Base-by-base conservation (phyloP, 2,113 vertebrate genomes). In the Axis porcinus region DNA sequence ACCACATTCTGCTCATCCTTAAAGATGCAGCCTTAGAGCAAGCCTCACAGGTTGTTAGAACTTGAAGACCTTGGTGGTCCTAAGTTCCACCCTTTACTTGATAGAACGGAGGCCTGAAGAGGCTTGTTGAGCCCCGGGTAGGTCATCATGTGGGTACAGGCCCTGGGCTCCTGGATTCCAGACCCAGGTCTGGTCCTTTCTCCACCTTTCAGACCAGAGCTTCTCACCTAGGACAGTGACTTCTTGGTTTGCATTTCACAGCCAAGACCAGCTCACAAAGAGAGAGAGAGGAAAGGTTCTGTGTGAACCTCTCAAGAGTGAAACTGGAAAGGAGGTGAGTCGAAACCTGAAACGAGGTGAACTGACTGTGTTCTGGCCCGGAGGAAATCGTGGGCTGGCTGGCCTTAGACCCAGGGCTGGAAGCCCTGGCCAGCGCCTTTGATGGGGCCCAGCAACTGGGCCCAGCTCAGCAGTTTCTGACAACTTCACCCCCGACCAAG, bases 401-500 rank as follows among this genome's bases (percentile, higher is more conserved):
- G 92, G 97, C 94, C 96, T 96, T 2, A 78, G 92, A 78, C 57
- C 55, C 10, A 1, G 92, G 85, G 54, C 94, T 94, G 86, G 93
- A 85, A 94, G 94, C 28, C 94, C 92, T 0, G 97, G 97, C 97
- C 98, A 97, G 95, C 0, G 0, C 79, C 94, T 97, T 94, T 96
- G 97, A 95, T 92, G 95, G 83, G 95, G 95, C 96, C 91, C 74
- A 13, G 94, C n/a, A 1, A 54, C 28, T 16, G 55, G 52, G 60
- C 81, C 57, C 89, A 55, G 79, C 78, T 95, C 97, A 97, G 98
- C 97, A 84, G 47, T 96, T 98, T 96, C 90, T 91, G 92, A 58
- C 45, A 43, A 60, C 78, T 76, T 97, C 96, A 85, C 47, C 40
- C 36, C 91, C 45, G 2, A 91, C 27, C 93, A 50, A 91, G 95